Evolutionary conservation across 2,888 invertebrate species (phyloP).

Genomic region (Ophioninae sp.): DNA sequence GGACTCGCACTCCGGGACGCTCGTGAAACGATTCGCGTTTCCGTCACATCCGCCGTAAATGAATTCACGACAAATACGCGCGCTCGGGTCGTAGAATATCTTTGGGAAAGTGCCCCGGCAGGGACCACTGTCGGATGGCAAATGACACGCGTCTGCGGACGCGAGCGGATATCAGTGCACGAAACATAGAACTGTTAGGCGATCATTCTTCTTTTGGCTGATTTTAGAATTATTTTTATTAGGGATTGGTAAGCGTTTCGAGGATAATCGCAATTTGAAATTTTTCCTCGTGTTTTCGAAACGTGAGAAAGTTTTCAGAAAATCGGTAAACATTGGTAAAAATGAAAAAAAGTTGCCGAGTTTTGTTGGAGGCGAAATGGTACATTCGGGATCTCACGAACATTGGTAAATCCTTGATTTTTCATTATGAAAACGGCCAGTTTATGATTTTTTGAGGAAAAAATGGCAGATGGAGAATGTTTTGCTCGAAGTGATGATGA

Average conservation of each 20-base stretch:
- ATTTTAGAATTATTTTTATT: too few relatives aligned
- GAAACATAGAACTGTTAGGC: background rate
- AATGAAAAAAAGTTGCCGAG: too few relatives aligned
- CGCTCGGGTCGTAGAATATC: conserved; percentile 86
- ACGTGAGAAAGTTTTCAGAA: too few relatives aligned
- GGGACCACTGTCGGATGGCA: conserved; percentile 86
- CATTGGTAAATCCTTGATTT: background rate
- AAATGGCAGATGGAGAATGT: background rate
- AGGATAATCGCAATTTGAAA: too few relatives aligned
- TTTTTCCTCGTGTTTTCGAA: too few relatives aligned
- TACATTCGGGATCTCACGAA: background rate
- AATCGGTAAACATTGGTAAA: too few relatives aligned
- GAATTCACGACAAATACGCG: conserved; percentile 87
- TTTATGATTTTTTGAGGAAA: background rate
- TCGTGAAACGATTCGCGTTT: conserved; percentile 91
- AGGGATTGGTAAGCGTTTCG: too few relatives aligned
- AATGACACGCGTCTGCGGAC: conserved; percentile 87
- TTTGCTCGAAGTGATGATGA: background rate
- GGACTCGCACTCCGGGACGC: conserved; percentile 87
- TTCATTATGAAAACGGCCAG: background rate
- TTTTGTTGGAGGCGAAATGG: background rate
- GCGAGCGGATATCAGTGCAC: too few relatives aligned
- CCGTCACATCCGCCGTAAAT: conserved; percentile 92
- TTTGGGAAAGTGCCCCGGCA: conserved; percentile 86
- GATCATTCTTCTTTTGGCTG: too few relatives aligned